A percentile compares a stretch with the other conserved stretches of the same genome.
These are phyloP conservation scores for Acropora tenuis DNA, from an alignment of 64 coral and sea anemone genomes.

Conservation along the genomic window DNA sequence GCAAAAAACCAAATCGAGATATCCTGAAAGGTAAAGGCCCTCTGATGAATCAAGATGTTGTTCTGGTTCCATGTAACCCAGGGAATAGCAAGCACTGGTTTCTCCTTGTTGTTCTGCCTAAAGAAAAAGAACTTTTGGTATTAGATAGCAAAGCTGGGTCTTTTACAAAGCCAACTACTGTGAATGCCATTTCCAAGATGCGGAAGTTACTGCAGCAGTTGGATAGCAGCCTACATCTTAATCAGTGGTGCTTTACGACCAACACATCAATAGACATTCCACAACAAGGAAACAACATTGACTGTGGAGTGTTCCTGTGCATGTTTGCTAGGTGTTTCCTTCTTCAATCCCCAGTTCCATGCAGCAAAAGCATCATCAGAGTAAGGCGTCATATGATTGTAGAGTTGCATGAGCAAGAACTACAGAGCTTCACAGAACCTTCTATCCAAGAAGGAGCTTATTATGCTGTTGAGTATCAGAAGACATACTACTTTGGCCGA, in stretches of 20 bases:
- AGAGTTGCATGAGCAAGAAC: background rate
- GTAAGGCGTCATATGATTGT: background rate
- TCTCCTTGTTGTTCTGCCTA: slow-evolving; percentile 39
- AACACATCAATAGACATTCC: slow-evolving; percentile 37
- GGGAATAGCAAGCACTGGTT: slow-evolving; percentile 51
- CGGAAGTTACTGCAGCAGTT: slow-evolving; percentile 30
- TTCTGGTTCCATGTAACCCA: slow-evolving; percentile 66
- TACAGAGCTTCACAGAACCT: background rate
- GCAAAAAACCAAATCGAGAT: background rate
- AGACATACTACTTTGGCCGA: background rate
- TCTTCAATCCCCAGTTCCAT: background rate
- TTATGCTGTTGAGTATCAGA: background rate
- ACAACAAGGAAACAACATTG: slow-evolving; percentile 50
- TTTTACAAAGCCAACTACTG: slow-evolving; percentile 19
- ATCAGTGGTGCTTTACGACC: slow-evolving; percentile 1
- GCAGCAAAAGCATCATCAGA: background rate
- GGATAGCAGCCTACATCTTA: slow-evolving; percentile 8
- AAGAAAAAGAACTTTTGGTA: slow-evolving; percentile 38
- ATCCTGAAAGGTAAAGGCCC: slow-evolving; percentile 45
- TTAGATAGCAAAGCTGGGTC: slow-evolving; percentile 25
- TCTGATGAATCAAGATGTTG: slow-evolving; percentile 48
- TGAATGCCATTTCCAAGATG: background rate
- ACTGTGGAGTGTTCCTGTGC: slow-evolving; percentile 47
- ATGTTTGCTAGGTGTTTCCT: slow-evolving; percentile 42
- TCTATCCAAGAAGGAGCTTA: background rate